These are phyloP conservation scores for Dysmachus trigonus DNA, from an alignment of 2,888 invertebrate genomes.

Conservation along the genomic window DNA sequence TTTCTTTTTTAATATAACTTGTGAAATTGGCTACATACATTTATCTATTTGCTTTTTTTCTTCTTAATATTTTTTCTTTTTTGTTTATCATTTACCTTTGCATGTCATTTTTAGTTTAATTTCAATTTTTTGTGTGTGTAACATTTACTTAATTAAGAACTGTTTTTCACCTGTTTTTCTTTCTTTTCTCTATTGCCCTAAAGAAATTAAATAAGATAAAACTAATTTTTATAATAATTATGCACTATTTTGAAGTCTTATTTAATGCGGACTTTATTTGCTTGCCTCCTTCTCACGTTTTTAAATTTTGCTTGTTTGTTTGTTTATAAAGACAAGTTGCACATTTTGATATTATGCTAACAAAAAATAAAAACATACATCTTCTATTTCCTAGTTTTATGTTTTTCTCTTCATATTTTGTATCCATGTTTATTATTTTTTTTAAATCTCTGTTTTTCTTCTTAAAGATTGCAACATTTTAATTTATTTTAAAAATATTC, in stretches of 20 bases:
- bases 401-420: neutral
- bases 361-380: neutral
- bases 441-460: neutral
- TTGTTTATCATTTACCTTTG: neutral
- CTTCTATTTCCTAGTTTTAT: neutral
- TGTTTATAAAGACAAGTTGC: neutral
- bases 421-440: neutral
- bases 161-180: too few relatives aligned
- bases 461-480: neutral
- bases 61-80: too few relatives aligned
- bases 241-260: too few relatives aligned
- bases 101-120: neutral
- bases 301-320: too few relatives aligned
- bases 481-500: neutral
- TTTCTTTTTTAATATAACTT: slow-evolving; percentile 16
- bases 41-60: too few relatives aligned
- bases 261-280: neutral
- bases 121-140: neutral
- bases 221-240: too few relatives aligned
- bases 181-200: too few relatives aligned
- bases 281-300: neutral
- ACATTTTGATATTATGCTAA: neutral
- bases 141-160: too few relatives aligned
- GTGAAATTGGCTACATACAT: slow-evolving; percentile 37
- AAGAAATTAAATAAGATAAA: too few relatives aligned